These are phyloP conservation scores for Tragelaphus scriptus DNA, from an alignment of 2,113 vertebrate species.

Conservation along the genomic window DNA sequence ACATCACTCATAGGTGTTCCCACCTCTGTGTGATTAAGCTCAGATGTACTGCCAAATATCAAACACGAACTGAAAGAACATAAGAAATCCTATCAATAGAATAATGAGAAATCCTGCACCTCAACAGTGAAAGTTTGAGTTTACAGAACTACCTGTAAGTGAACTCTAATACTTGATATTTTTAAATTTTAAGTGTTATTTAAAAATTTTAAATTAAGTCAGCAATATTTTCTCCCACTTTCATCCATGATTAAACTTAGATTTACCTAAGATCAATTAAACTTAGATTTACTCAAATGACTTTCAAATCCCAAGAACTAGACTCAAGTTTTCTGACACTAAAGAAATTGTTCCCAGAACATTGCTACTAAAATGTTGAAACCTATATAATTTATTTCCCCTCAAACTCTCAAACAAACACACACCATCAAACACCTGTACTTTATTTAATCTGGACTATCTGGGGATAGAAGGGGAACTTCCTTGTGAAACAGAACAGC, in stretches of 20 bases:
- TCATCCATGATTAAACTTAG: not conserved
- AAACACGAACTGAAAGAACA: not conserved
- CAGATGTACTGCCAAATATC: not conserved
- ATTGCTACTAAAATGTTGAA: not conserved
- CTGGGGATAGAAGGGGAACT: not conserved
- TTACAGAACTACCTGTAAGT: not conserved
- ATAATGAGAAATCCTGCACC: not conserved
- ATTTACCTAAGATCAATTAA: not conserved
- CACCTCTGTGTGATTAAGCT: not conserved
- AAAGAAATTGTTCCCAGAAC: constrained; percentile 5
- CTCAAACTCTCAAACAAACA: not conserved
- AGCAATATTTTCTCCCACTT: not conserved
- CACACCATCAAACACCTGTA: not conserved
- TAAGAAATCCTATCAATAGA: not conserved
- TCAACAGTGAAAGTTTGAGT: not conserved
- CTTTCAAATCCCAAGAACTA: not conserved
- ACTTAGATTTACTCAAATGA: not conserved
- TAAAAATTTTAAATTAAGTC: not conserved
- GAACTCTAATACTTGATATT: not conserved
- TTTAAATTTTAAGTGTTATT: not conserved
- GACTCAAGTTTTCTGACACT: not conserved
- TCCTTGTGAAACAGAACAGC: not conserved
- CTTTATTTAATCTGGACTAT: not conserved
- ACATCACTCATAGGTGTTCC: not conserved
- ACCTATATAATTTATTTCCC: not conserved